Conservation (phyloP, 2,888 invertebrate genomes). For the Nyleta sp. region DNA sequence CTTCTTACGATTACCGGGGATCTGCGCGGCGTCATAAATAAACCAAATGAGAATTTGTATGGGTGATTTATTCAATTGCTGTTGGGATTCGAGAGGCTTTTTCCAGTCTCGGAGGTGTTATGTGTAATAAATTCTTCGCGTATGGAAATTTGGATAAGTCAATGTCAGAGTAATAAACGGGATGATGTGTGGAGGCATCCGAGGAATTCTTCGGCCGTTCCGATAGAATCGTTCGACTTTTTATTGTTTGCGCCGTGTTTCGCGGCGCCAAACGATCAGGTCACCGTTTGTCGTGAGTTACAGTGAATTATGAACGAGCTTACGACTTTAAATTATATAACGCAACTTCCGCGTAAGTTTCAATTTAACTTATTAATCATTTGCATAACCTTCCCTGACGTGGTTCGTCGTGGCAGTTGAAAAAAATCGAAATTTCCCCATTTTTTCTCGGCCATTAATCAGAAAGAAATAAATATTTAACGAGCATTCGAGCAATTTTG, state of each 20-base stretch:
- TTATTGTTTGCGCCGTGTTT: slow-evolving; percentile 9
- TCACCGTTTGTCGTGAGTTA: no score
- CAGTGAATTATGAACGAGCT: no score
- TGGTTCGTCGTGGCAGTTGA: no score
- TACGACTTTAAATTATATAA: not conserved
- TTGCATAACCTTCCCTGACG: no score
- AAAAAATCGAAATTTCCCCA: no score
- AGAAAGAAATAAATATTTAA: no score
- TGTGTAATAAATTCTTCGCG: slow-evolving; percentile 47
- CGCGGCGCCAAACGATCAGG: not conserved
- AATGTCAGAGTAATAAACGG: slow-evolving; percentile 50
- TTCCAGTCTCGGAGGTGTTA: slow-evolving; percentile 39
- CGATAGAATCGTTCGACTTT: not conserved
- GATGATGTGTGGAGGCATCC: slow-evolving; percentile 21
- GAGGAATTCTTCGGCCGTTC: slow-evolving; percentile 2
- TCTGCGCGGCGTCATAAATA: slow-evolving; percentile 44
- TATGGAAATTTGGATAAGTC: slow-evolving; percentile 60
- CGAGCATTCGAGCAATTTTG: no score
- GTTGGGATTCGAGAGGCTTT: slow-evolving; percentile 47
- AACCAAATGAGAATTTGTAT: slow-evolving; percentile 58
- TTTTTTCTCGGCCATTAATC: no score
- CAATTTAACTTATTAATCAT: no score
- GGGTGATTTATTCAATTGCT: slow-evolving; percentile 58
- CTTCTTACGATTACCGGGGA: slow-evolving; percentile 10
- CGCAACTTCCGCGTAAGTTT: not conserved